Evolutionary conservation across 2,113 vertebrate genomes (phyloP), one percentile per base, ranked within the genome.

Genomic region (Spheniscus mendiculus): DNA sequence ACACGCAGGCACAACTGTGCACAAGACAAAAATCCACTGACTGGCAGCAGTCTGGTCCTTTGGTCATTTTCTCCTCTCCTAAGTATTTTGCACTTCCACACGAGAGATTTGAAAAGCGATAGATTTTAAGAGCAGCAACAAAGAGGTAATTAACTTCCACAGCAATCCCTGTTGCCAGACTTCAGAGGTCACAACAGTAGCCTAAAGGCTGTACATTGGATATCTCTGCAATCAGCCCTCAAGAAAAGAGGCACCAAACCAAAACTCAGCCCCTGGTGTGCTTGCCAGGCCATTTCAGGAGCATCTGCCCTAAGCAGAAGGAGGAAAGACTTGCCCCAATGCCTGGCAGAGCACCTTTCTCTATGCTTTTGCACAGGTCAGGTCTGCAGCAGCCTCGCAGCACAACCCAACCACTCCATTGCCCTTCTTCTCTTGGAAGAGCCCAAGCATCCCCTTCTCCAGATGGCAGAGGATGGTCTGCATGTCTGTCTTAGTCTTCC

Each of bases 61-160:
- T 65, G 87, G 78, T 52, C 44, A 10, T 38, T 79, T 92, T 83
- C 76, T 83, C 61, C 81, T 87, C 89, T 91, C 66, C 91, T 45
- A 92, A 93, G 74, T 91, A 88, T 55, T 94, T 42, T 78, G 45
- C 71, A 42, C 79, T 86, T 96, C 72, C 70, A 81, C 81, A 40
- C 1, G 0, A 83, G 70, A 94, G 76, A 82, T n/a, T n/a, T n/a
- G n/a, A n/a, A n/a, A n/a, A n/a, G n/a, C n/a, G n/a, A n/a, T n/a
- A n/a, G n/a, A n/a, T 44, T 94, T 77, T 49, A 83, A 76, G 42
- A 90, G 69, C 40, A 52, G 63, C 77, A 91, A 91, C 59, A 81
- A 66, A 92, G 69, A 90, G 38, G 53, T 67, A 62, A 84, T 87
- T 74, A 92, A 89, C 55, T 91, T 78, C 27, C 80, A 71, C 11